Percentiles rank a stretch among this genome's conserved stretches.
Conservation (phyloP, 2,113 vertebrate genomes). For the Muscicapa adusta region DNA sequence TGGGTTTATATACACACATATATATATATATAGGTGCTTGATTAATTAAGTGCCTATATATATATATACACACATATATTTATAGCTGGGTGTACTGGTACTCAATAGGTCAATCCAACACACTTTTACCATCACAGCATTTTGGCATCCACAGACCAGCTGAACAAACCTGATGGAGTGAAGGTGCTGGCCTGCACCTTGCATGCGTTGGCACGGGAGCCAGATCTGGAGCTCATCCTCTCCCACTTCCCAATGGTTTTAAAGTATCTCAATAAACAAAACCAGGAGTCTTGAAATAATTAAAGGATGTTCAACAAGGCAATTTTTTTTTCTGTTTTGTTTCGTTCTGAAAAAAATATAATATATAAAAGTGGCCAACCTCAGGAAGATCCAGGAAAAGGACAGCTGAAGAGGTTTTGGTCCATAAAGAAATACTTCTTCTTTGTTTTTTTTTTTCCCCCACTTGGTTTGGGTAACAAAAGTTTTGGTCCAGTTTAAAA, state of each 20-base stretch:
- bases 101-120: slow-evolving; percentile 10
- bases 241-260: slow-evolving; percentile 21
- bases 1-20: neutral
- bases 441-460: neutral
- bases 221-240: neutral
- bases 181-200: neutral
- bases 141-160: slow-evolving; percentile 37
- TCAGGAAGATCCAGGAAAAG: slow-evolving; percentile 63
- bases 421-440: slow-evolving; percentile 67
- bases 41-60: slow-evolving; percentile 13
- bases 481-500: slow-evolving; percentile 72
- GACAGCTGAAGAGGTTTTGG: slow-evolving; percentile 65
- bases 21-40: slow-evolving; percentile 41
- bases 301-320: slow-evolving; percentile 57
- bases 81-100: neutral
- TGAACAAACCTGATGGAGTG: slow-evolving; percentile 14
- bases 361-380: slow-evolving; percentile 67
- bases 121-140: slow-evolving; percentile 8
- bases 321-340: slow-evolving; percentile 15
- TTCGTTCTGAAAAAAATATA: slow-evolving; percentile 67
- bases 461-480: slow-evolving; percentile 61
- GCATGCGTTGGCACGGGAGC: neutral
- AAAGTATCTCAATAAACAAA: slow-evolving; percentile 19
- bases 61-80: slow-evolving; percentile 17
- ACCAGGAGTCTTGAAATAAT: slow-evolving; percentile 56